These are phyloP conservation scores for Anagrus nilaparvatae DNA, from an alignment of 1,140 invertebrate species.

Conservation along the genomic window DNA sequence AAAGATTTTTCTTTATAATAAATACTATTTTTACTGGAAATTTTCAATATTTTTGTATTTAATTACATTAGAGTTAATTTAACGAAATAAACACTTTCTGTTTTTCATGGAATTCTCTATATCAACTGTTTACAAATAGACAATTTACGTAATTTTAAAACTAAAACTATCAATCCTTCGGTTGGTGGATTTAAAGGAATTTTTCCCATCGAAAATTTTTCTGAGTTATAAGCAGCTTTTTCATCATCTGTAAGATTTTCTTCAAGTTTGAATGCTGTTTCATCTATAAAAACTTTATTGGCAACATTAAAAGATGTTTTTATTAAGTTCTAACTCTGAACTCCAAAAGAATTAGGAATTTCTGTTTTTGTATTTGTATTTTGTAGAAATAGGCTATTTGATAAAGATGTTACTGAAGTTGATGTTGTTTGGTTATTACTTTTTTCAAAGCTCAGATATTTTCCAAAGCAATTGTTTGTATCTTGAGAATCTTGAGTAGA, in stretches of 20 bases:
- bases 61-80: too few relatives aligned
- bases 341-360: conserved; percentile 19
- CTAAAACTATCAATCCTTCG: conserved; percentile 31
- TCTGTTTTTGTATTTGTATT: neutral
- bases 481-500: neutral
- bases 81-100: too few relatives aligned
- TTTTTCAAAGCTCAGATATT: too few relatives aligned
- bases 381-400: neutral
- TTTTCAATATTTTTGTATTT: too few relatives aligned
- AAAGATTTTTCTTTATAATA: too few relatives aligned
- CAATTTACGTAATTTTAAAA: too few relatives aligned
- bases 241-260: conserved; percentile 32
- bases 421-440: neutral
- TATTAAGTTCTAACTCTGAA: neutral
- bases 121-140: too few relatives aligned
- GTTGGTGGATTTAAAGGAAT: conserved; percentile 34
- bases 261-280: conserved; percentile 26
- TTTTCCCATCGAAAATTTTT: conserved; percentile 28
- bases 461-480: conserved; percentile 5
- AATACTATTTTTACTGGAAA: too few relatives aligned
- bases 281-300: conserved; percentile 21
- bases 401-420: neutral
- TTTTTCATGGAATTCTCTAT: too few relatives aligned
- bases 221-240: conserved; percentile 24
- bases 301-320: conserved; percentile 13